Evolutionary conservation across 2,113 vertebrate genomes (phyloP).

Genomic region (Piaya cayana): DNA sequence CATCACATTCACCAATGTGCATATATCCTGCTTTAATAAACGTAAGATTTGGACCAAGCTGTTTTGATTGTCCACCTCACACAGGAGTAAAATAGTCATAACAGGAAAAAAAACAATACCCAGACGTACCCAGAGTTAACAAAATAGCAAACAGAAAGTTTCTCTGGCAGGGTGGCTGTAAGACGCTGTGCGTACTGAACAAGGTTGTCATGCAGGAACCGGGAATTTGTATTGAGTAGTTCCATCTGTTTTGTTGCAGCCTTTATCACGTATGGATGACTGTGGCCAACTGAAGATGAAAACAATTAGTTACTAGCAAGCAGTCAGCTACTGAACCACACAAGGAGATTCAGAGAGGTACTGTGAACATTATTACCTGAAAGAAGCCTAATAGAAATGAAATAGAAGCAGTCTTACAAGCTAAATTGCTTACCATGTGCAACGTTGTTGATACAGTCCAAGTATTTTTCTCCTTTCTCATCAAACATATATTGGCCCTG

Average conservation of each 20-base stretch:
- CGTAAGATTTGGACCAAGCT: neutral
- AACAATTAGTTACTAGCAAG: neutral
- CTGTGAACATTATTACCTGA: neutral
- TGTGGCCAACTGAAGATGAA: conserved; percentile 87
- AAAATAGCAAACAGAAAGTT: conserved; percentile 94
- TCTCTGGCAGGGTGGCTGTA: conserved; percentile 85
- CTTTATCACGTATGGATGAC: conserved; percentile 89
- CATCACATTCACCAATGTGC: neutral
- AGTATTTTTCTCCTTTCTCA: conserved; percentile 85
- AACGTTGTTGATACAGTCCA: conserved; percentile 98
- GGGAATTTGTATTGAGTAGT: conserved; percentile 93
- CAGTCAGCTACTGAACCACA: neutral
- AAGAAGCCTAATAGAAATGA: neutral
- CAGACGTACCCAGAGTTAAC: conserved; percentile 93
- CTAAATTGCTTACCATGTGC: conserved; percentile 85
- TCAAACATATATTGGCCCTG: conserved; percentile 94
- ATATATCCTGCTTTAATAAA: neutral
- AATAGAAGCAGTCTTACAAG: neutral
- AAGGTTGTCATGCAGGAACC: conserved; percentile 95
- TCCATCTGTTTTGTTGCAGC: conserved; percentile 92
- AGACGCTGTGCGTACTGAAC: conserved; percentile 89
- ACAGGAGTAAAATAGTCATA: neutral
- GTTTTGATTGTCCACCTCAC: neutral
- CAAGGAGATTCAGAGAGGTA: neutral
- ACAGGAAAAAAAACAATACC: neutral